Conservation (phyloP, 2,888 invertebrate genomes). For the Limnephilus lunatus region DNA sequence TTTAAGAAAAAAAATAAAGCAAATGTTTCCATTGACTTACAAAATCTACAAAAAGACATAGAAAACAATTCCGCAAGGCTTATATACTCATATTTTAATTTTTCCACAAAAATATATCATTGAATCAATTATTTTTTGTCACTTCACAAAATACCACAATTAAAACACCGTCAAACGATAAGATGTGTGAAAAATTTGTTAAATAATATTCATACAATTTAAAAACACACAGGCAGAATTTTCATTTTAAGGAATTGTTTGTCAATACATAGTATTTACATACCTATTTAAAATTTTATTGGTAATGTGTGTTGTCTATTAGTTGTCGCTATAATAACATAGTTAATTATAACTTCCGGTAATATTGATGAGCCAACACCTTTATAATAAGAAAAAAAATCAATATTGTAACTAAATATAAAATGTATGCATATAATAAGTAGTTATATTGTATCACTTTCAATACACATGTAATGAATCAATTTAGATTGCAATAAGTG, state of each 20-base stretch:
- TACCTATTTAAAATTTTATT: not conserved
- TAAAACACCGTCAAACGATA: not conserved
- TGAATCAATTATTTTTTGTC: not conserved
- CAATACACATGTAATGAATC: not conserved
- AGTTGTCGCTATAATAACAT: not conserved
- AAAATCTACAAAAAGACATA: not conserved
- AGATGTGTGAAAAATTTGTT: not conserved
- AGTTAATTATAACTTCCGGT: not conserved
- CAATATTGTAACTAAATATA: not conserved
- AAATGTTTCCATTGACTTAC: not conserved
- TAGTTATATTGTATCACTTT: not conserved
- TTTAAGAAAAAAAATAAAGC: not conserved
- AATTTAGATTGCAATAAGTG: not conserved
- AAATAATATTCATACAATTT: not conserved
- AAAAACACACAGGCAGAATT: not conserved
- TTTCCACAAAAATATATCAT: not conserved
- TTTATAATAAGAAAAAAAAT: not conserved
- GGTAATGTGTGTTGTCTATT: not conserved
- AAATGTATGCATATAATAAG: not conserved
- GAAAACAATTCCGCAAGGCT: not conserved
- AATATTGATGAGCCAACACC: conserved; percentile 20
- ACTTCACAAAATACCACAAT: not conserved
- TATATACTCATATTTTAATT: not conserved
- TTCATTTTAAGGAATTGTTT: not conserved
- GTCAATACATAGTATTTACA: not conserved